Conservation (phyloP, 2,888 invertebrate genomes). For the Aporophyla lueneburgensis region DNA sequence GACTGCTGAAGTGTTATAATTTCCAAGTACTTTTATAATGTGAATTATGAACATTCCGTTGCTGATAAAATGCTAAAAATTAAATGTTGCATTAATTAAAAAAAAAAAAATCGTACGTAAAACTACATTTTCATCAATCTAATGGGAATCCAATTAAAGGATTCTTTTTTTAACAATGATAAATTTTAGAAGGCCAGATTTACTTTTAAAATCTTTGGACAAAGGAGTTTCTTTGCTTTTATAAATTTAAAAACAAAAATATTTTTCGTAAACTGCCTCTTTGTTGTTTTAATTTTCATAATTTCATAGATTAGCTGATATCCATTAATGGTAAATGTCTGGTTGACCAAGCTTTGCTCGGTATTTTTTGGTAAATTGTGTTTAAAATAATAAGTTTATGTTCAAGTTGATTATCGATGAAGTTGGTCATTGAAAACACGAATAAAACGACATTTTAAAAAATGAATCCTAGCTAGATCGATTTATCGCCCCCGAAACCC, state of each 20-base stretch:
- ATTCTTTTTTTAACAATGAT: background rate
- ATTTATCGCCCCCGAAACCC: no score
- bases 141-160: background rate
- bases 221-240: background rate
- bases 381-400: no score
- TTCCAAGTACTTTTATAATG: background rate
- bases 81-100: background rate
- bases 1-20: constrained; percentile 18
- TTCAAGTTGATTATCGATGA: no score
- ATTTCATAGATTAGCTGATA: background rate
- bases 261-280: background rate
- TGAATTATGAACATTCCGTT: constrained; percentile 1
- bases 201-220: background rate
- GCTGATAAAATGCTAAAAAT: background rate
- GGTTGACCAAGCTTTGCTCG: no score
- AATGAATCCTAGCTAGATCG: no score
- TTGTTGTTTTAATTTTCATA: background rate
- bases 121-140: background rate
- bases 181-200: background rate
- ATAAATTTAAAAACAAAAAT: background rate
- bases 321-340: background rate
- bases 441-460: no score
- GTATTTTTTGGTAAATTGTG: no score
- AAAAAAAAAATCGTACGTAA: no score
- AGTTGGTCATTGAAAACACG: no score